Percentiles rank a stretch among this genome's conserved stretches.
These are phyloP conservation scores for Manis pentadactyla DNA, from an alignment of 2,797 vertebrate species.

Conservation along the genomic window DNA sequence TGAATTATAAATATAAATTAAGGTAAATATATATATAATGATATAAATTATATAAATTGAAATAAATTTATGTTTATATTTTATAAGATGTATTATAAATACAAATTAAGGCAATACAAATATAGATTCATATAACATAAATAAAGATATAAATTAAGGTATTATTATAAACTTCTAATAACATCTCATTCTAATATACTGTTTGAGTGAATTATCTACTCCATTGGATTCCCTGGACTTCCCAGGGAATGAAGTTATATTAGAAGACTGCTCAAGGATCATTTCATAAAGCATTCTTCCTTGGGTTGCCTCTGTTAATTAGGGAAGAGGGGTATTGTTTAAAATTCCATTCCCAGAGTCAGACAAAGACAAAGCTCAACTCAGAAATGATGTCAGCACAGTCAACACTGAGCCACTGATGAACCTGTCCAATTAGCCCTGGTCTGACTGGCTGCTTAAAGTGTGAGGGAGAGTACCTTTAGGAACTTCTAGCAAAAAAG, in stretches of 20 bases:
- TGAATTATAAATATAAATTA: conserved; percentile 39
- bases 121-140: neutral
- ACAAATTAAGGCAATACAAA: neutral
- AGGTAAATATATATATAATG: neutral
- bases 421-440: neutral
- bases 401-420: neutral
- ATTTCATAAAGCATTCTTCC: conserved; percentile 12
- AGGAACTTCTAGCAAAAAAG: neutral
- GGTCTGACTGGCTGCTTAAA: neutral
- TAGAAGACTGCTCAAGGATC: neutral
- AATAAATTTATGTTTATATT: neutral
- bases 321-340: conserved; percentile 31
- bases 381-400: neutral
- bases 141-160: neutral
- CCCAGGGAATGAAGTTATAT: neutral
- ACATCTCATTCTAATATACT: neutral
- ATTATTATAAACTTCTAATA: conserved; percentile 24
- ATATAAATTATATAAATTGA: neutral
- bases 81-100: neutral
- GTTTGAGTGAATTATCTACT: neutral
- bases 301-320: conserved; percentile 29
- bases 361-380: neutral
- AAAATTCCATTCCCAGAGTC: conserved; percentile 24
- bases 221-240: neutral
- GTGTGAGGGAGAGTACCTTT: neutral